Conservation (phyloP, 2,113 vertebrate genomes). For the Clinocottus analis region DNA sequence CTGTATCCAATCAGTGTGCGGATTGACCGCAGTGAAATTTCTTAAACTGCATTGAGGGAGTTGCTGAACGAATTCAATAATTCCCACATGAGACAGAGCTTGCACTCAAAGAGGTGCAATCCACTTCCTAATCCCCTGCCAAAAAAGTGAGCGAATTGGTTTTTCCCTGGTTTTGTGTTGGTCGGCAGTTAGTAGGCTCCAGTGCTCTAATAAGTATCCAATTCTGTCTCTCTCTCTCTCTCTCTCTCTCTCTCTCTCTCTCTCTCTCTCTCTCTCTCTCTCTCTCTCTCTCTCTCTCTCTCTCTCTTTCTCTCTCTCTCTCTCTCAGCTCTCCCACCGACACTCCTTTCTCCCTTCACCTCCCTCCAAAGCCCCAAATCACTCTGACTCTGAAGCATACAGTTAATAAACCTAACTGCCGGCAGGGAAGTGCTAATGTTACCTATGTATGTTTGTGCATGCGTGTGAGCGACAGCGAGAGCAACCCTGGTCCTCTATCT, state of each 20-base stretch:
- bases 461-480: background rate
- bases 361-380: slow-evolving; percentile 58
- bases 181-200: slow-evolving; percentile 39
- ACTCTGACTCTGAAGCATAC: slow-evolving; percentile 47
- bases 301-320: slow-evolving; percentile 4
- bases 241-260: background rate
- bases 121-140: slow-evolving; percentile 64
- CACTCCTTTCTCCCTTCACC: slow-evolving; percentile 21
- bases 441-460: background rate
- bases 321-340: slow-evolving; percentile 11
- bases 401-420: slow-evolving; percentile 65
- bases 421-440: slow-evolving; percentile 20
- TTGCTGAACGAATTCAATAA: slow-evolving; percentile 72
- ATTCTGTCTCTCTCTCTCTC: slow-evolving; percentile 3
- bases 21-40: slow-evolving; percentile 55
- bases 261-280: slow-evolving; percentile 6
- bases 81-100: slow-evolving; percentile 63
- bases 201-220: slow-evolving; percentile 36
- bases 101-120: slow-evolving; percentile 64
- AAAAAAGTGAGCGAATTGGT: slow-evolving; percentile 61
- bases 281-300: slow-evolving; percentile 6
- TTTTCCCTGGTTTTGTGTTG: slow-evolving; percentile 49
- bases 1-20: slow-evolving; percentile 58
- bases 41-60: slow-evolving; percentile 49
- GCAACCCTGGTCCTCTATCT: slow-evolving; percentile 39